Evolutionary conservation across 2,113 vertebrate genomes (phyloP), one percentile per base, ranked within the genome.

Genomic region (Brachypodius melanocephalos): DNA sequence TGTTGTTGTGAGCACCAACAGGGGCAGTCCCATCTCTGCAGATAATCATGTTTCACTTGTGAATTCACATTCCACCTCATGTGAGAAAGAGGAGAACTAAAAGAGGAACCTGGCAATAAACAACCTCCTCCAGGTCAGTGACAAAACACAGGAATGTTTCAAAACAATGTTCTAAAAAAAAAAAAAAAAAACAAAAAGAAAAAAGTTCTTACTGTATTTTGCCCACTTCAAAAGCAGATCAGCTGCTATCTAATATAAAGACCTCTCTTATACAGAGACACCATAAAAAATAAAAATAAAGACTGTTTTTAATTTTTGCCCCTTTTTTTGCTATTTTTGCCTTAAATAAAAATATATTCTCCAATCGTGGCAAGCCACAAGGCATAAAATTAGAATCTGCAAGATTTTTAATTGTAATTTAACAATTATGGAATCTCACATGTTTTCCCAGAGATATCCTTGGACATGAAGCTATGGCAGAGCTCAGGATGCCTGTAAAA

Each of bases 61-160:
- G 61, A 63, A 55, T 34, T 19, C 18, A 19, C 1, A 0, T 24
- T 22, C 14, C 46, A 40, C 13, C 6, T 13, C 51, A 2, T 24
- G 46, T 6, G 34, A 29, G 66, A 40, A 62, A 68, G 49, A 67
- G 14, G 13, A 88, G 16, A 80, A 24, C 43, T 49, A n/a, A 88
- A 52, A 58, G 17, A 92, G 16, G 14, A 77, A 57, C 3, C 6
- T 45, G 34, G 48, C 48, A 81, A 81, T 38, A 74, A 93, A 38
- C 21, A 78, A 13, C 31, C 7, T 74, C 38, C n/a, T 84, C 12
- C 38, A 17, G 40, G 45, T 51, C 38, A 51, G 7, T 63, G 12
- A 69, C 29, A 40, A 86, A 59, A 84, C 1, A 2, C 16, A 34
- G 3, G 8, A 49, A 40, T 17, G 38, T 38, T 38, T 38, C 38